phyloP scores from a whole-genome alignment of 2,797 vertebrate genomes.

The Pseudochromis fuscus region DNA sequence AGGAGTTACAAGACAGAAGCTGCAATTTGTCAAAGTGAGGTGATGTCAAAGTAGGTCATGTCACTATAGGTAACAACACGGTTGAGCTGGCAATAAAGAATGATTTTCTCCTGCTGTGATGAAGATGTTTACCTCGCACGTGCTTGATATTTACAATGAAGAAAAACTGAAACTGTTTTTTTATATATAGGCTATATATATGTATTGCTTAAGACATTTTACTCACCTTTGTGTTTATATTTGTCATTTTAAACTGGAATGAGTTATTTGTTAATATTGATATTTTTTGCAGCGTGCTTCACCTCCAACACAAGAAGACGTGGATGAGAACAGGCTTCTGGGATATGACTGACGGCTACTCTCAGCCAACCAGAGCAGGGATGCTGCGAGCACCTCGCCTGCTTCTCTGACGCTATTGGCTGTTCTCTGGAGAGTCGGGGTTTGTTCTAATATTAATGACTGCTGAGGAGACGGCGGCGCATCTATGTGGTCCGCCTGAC shows the following conservation, averaged over 20 bases:
- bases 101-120: background rate
- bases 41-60: too few relatives aligned
- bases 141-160: background rate
- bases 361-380: slow-evolving; percentile 86
- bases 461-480: slow-evolving; percentile 90
- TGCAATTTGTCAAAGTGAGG: background rate
- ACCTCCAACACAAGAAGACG: slow-evolving; percentile 77
- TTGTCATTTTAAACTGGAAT: background rate
- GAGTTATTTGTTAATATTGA: slow-evolving; percentile 26
- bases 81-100: too few relatives aligned
- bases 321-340: slow-evolving; percentile 63
- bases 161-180: too few relatives aligned
- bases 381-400: slow-evolving; percentile 80
- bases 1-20: background rate
- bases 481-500: slow-evolving; percentile 88
- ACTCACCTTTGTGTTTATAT: background rate
- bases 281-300: slow-evolving; percentile 76
- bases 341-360: slow-evolving; percentile 85
- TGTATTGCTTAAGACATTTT: too few relatives aligned
- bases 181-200: too few relatives aligned
- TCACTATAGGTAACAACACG: too few relatives aligned
- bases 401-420: slow-evolving; percentile 86
- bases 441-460: slow-evolving; percentile 89
- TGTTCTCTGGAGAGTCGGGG: slow-evolving; percentile 85
- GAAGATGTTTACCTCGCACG: background rate